phyloP scores from a whole-genome alignment of 2,888 invertebrate species.

The Galeruca laticollis region DNA sequence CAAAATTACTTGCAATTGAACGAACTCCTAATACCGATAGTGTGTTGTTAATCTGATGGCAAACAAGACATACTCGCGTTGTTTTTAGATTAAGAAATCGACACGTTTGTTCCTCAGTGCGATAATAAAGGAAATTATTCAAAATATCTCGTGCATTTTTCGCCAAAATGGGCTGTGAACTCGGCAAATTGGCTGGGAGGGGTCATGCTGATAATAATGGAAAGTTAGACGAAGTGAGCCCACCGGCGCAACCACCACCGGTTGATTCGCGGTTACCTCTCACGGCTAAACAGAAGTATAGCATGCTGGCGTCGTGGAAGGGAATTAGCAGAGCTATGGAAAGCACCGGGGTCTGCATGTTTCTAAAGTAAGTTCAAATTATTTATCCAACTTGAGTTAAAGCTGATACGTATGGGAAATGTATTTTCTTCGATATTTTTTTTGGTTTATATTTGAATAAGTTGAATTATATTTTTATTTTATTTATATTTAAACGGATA shows the following conservation, averaged over 20 bases:
- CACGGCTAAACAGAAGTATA: constrained; percentile 88
- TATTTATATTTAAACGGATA: too few species aligned
- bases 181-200: constrained; percentile 77
- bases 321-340: constrained; percentile 91
- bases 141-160: constrained; percentile 10
- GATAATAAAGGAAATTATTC: background rate
- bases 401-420: too few species aligned
- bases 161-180: constrained; percentile 78
- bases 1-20: constrained; percentile 9
- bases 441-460: too few species aligned
- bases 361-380: constrained; percentile 83
- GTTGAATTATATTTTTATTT: too few species aligned
- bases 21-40: constrained; percentile 14
- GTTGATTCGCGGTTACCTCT: constrained; percentile 85
- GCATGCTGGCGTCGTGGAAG: constrained; percentile 91
- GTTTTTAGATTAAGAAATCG: background rate
- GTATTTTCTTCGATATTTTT: too few species aligned
- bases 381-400: too few species aligned
- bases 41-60: constrained; percentile 23
- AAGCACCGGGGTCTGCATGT: constrained; percentile 91
- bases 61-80: constrained; percentile 20
- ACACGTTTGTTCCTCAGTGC: background rate
- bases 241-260: constrained; percentile 73
- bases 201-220: constrained; percentile 59
- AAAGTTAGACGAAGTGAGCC: constrained; percentile 68